Conservation (phyloP, 2,797 vertebrate species). For the Danio choprae region DNA sequence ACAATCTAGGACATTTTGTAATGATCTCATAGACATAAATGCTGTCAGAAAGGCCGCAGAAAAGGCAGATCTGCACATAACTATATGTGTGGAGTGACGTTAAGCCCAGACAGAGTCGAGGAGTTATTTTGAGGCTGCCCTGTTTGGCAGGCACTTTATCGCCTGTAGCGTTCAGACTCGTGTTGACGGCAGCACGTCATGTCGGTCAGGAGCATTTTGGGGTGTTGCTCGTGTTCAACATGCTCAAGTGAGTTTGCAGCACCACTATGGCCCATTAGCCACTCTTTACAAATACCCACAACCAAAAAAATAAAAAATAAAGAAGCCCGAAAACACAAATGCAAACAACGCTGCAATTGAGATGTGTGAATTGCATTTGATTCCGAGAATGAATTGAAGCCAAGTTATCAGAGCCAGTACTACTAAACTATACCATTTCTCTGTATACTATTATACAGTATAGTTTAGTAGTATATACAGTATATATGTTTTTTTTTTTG, state of each 20-base stretch:
- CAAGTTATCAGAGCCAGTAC: not conserved
- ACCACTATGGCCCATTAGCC: constrained; percentile 18
- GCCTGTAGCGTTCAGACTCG: constrained; percentile 7
- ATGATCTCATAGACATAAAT: constrained; percentile 38
- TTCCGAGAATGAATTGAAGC: not conserved
- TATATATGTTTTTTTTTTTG: too few species aligned
- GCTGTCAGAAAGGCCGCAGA: constrained; percentile 33
- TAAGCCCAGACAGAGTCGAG: constrained; percentile 37
- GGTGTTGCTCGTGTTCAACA: constrained; percentile 26
- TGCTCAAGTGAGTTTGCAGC: constrained; percentile 18
- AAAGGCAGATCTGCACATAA: constrained; percentile 42
- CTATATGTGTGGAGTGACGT: constrained; percentile 44
- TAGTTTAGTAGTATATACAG: too few species aligned
- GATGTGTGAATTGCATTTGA: constrained; percentile 9
- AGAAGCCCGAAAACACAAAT: constrained; percentile 2
- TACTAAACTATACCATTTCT: constrained; percentile 1
- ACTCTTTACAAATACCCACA: constrained; percentile 4
- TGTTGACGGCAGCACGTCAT: constrained; percentile 33
- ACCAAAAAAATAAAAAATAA: not conserved
- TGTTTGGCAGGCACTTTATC: constrained; percentile 41
- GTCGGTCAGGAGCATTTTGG: constrained; percentile 17
- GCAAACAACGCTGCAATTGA: constrained; percentile 12
- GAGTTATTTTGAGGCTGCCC: constrained; percentile 46
- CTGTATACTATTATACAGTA: not conserved
- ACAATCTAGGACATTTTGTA: constrained; percentile 14